These are phyloP conservation scores for Oscheius sp. DNA, from an alignment of 2,888 invertebrate genomes.

Conservation along the genomic window DNA sequence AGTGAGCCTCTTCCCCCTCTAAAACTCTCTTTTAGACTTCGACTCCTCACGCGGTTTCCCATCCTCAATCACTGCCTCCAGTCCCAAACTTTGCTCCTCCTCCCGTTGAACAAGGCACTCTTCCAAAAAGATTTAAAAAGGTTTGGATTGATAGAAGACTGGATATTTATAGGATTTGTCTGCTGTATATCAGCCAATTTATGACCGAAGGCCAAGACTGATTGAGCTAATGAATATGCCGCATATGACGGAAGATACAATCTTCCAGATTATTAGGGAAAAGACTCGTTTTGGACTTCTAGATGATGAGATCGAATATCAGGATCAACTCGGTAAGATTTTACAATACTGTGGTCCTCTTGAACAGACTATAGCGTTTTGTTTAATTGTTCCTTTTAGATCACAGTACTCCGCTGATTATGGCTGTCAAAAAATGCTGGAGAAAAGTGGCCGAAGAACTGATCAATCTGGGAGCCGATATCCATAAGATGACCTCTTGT, in stretches of 20 bases:
- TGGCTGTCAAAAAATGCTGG: background rate
- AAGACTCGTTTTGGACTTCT: background rate
- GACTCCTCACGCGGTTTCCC: no score
- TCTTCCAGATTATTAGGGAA: background rate
- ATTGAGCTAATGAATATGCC: no score
- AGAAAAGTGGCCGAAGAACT: background rate
- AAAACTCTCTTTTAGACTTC: no score
- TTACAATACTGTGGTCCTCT: no score
- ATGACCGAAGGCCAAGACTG: no score
- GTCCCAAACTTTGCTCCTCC: background rate
- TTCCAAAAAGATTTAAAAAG: no score
- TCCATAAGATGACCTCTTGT: background rate
- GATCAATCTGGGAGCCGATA: slow-evolving; percentile 7
- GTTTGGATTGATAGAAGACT: no score
- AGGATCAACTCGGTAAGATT: background rate
- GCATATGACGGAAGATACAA: background rate
- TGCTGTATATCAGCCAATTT: no score
- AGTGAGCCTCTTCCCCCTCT: no score
- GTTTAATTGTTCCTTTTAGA: background rate
- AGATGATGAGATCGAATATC: background rate
- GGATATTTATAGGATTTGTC: no score
- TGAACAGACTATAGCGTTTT: background rate
- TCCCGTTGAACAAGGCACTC: background rate
- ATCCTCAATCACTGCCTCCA: no score
- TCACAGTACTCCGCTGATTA: background rate